Evolutionary conservation across 2,797 vertebrate species (phyloP), one percentile per base, ranked within the genome.

Genomic region (Myotis daubentonii): DNA sequence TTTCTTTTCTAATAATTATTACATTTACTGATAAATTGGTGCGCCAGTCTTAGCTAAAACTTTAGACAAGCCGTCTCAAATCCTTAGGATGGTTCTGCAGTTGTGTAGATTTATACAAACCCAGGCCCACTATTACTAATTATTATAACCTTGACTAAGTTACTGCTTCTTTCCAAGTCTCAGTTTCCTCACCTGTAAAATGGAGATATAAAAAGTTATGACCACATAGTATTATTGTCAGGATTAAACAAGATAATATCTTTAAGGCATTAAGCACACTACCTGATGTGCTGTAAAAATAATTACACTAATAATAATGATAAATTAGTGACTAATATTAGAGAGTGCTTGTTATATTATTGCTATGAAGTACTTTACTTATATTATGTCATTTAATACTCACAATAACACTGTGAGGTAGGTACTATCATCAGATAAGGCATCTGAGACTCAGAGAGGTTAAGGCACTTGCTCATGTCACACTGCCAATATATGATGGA

Each of bases 131-230:
- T 49, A 6, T 74, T 53, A 51, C 41, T 72, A 44, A 44, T 30
- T 80, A 33, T 38, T 92, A 51, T 68, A 78, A 68, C 7, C 9
- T 51, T 44, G 25, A 86, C 81, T 30, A 87, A 87, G 17, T 83
- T 74, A 49, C 10, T 93, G 90, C 28, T 93, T 30, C 28, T 60
- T 6, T 78, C 30, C 9, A 41, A 70, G 36, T 80, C 36, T 93
- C 68, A 75, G 49, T 87, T 90, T 95, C 36, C n/a, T 93, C 16
- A 87, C 83, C 30, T 83, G 8, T 93, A 49, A 78, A 79, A 38
- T 78, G 36, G 36, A 91, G 28, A n/a, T n/a, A 79, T 23, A 75
- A 93, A 91, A 72, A 86, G 41, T 20, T 75, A 70, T 1, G 7
- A 87, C 17, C 2, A 79, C 66, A 74, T 5, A 84, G 20, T 68